Evolutionary conservation across 1,140 invertebrate species (phyloP).

Genomic region (Chrysoperla carnea): DNA sequence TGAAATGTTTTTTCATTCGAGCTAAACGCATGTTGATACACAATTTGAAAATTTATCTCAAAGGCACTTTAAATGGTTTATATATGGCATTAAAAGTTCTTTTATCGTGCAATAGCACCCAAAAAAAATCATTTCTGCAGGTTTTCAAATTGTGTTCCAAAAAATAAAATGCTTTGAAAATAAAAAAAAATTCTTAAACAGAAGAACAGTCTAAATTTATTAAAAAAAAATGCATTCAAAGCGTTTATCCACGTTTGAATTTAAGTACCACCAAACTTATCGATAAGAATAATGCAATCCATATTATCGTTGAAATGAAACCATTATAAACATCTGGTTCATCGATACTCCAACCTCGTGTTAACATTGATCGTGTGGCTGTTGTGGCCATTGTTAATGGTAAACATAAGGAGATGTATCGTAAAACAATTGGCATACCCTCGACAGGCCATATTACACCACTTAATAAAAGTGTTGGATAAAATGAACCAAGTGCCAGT

Average conservation of each 20-base stretch:
- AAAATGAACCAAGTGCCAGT: conserved; percentile 83
- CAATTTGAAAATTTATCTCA: too few relatives aligned
- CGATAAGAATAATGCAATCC: conserved; percentile 74
- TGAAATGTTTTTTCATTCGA: too few relatives aligned
- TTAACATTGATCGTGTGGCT: conserved; percentile 71
- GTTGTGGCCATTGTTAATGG: conserved; percentile 85
- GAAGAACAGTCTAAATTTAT: background rate
- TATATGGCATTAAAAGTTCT: too few relatives aligned
- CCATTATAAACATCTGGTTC: conserved; percentile 76
- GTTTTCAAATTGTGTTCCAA: too few relatives aligned
- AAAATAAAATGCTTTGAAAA: too few relatives aligned
- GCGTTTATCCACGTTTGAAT: conserved; percentile 48
- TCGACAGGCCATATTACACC: conserved; percentile 81
- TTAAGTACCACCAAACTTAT: conserved; percentile 63
- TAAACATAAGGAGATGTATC: conserved; percentile 65
- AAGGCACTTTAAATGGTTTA: too few relatives aligned
- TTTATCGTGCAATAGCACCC: too few relatives aligned
- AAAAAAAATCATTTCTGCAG: too few relatives aligned
- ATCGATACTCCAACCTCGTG: conserved; percentile 70
- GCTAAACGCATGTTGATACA: too few relatives aligned
- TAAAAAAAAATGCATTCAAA: conserved; percentile 1
- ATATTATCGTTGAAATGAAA: conserved; percentile 70
- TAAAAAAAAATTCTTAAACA: too few relatives aligned
- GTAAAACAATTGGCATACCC: conserved; percentile 71
- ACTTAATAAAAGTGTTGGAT: conserved; percentile 78